A percentile compares a stretch with the other conserved stretches of the same genome.
phyloP scores from a whole-genome alignment of 64 coral and sea anemone species.

The Stichodactyla mertensii region DNA sequence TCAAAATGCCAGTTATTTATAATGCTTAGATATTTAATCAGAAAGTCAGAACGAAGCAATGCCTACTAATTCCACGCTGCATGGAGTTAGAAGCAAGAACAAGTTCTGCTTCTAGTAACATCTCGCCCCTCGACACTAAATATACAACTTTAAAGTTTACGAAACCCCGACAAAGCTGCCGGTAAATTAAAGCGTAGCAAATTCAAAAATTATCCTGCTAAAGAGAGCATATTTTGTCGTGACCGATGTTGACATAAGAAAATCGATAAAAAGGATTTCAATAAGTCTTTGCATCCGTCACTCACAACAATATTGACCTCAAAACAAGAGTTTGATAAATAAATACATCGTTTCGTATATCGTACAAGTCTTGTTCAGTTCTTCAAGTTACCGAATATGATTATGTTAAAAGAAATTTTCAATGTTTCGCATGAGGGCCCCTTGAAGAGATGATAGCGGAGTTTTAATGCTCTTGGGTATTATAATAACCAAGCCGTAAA shows the following conservation, averaged over 20 bases:
- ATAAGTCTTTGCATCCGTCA: neutral
- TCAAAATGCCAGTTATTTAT: too few relatives aligned
- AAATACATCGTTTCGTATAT: neutral
- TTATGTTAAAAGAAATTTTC: neutral
- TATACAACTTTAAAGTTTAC: neutral
- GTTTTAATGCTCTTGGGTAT: neutral
- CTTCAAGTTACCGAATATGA: neutral
- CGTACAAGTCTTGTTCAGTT: neutral
- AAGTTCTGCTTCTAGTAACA: neutral
- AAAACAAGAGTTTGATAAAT: neutral
- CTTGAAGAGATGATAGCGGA: neutral
- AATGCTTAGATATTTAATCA: neutral
- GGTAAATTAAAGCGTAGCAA: neutral
- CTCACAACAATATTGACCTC: conserved; percentile 6
- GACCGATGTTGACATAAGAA: neutral
- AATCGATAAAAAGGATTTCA: neutral
- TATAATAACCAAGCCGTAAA: neutral
- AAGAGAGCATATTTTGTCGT: neutral
- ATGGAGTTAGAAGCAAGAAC: neutral
- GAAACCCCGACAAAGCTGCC: neutral
- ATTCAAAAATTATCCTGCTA: neutral
- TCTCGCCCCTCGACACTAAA: neutral
- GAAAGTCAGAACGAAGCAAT: neutral
- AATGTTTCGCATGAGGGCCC: neutral
- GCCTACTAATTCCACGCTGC: too few relatives aligned